Evolutionary conservation across 2,888 invertebrate genomes (phyloP).

Genomic region (Yponomeuta sedellus): DNA sequence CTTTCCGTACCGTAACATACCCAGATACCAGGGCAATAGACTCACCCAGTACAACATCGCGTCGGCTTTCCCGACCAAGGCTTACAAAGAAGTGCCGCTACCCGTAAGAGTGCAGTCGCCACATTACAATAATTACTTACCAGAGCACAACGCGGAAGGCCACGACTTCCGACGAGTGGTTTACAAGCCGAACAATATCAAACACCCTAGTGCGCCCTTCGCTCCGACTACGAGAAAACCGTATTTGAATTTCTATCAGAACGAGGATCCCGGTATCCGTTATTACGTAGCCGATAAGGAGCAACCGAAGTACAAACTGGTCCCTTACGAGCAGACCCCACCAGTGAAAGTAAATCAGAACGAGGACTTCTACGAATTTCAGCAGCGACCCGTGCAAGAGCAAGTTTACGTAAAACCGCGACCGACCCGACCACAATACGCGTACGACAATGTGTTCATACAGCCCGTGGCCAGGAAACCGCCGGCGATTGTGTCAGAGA

Average conservation of each 20-base stretch:
- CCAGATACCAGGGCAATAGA: constrained; percentile 66
- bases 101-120: constrained; percentile 34
- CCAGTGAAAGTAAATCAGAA: constrained; percentile 30
- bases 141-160: constrained; percentile 35
- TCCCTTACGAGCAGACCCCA: constrained; percentile 71
- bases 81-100: constrained; percentile 50
- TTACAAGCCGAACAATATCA: constrained; percentile 38
- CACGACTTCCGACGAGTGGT: constrained; percentile 40
- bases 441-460: constrained; percentile 40
- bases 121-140: constrained; percentile 42
- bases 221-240: constrained; percentile 45
- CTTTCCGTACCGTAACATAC: constrained; percentile 51
- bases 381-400: constrained; percentile 47
- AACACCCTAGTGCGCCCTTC: constrained; percentile 38
- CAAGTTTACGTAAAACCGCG: constrained; percentile 49
- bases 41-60: constrained; percentile 66
- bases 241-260: constrained; percentile 43
- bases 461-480: constrained; percentile 37
- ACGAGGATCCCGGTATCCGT: constrained; percentile 40
- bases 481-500: constrained; percentile 54
- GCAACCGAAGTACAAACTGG: constrained; percentile 56
- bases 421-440: constrained; percentile 44
- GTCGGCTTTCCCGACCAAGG: constrained; percentile 62
- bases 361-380: constrained; percentile 33
- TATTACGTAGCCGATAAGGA: constrained; percentile 60